These are phyloP conservation scores for Rhyacophila evoluta DNA, from an alignment of 2,888 invertebrate genomes.

Conservation along the genomic window DNA sequence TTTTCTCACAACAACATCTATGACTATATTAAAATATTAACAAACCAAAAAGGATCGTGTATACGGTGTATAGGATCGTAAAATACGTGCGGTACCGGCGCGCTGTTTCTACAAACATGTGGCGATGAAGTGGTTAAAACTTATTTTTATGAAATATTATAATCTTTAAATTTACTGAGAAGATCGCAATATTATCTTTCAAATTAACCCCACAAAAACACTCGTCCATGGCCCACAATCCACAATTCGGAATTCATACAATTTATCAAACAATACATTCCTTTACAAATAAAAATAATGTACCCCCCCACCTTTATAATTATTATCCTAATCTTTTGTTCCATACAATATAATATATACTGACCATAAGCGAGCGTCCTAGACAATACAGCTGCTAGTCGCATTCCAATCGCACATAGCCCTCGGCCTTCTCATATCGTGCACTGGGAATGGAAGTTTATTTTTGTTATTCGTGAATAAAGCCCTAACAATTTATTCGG, in stretches of 20 bases:
- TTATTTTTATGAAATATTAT: too few species aligned
- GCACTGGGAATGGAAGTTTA: neutral
- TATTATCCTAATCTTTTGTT: neutral
- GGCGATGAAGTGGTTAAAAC: too few species aligned
- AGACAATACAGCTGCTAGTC: conserved; percentile 14
- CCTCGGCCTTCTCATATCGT: neutral
- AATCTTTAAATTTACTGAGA: neutral
- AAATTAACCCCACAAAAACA: neutral
- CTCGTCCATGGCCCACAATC: neutral
- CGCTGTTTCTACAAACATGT: too few species aligned
- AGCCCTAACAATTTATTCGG: conserved; percentile 20
- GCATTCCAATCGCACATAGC: neutral
- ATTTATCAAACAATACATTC: conserved; percentile 2
- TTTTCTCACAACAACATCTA: too few species aligned
- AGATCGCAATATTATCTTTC: neutral
- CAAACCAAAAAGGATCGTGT: too few species aligned
- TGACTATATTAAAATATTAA: too few species aligned
- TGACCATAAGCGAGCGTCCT: neutral
- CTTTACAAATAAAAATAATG: conserved; percentile 11
- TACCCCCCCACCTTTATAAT: conserved; percentile 3
- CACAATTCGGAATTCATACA: conserved; percentile 20
- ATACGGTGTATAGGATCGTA: too few species aligned
- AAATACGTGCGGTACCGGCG: too few species aligned
- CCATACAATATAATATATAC: neutral
- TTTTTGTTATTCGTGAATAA: conserved; percentile 19